A percentile compares a stretch with the other conserved stretches of the same genome.
phyloP scores from a whole-genome alignment of 2,113 vertebrate genomes.

The Scomber colias region DNA sequence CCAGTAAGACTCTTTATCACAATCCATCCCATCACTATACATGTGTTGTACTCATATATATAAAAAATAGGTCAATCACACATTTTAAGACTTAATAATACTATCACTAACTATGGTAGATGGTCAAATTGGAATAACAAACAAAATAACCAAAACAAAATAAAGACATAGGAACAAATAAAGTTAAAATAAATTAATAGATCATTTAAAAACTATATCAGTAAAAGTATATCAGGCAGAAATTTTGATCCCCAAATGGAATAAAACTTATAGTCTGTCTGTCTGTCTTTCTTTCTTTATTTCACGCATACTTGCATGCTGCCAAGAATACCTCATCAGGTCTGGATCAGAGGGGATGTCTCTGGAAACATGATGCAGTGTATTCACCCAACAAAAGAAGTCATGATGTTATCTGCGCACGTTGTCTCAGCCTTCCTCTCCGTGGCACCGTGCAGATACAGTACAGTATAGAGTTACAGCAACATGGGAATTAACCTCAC shows the following conservation, averaged over 20 bases:
- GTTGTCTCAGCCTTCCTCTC: conserved; percentile 55
- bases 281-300: not conserved
- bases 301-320: not conserved
- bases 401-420: conserved; percentile 58
- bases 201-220: no score
- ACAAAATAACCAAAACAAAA: not conserved
- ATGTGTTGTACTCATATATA: no score
- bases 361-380: conserved; percentile 73
- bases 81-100: no score
- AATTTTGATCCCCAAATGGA: not conserved
- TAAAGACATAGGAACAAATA: not conserved
- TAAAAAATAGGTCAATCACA: no score
- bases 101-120: not conserved
- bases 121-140: not conserved
- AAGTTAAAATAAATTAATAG: not conserved
- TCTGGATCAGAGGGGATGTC: conserved; percentile 66
- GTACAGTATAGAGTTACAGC: conserved; percentile 40
- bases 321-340: conserved; percentile 64
- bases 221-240: not conserved
- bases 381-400: conserved; percentile 70
- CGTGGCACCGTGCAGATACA: conserved; percentile 44
- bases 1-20: no score
- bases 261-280: not conserved
- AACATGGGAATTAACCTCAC: conserved; percentile 29
- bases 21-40: no score